Conservation (phyloP, 2,797 vertebrate genomes). For the Betta splendens region DNA sequence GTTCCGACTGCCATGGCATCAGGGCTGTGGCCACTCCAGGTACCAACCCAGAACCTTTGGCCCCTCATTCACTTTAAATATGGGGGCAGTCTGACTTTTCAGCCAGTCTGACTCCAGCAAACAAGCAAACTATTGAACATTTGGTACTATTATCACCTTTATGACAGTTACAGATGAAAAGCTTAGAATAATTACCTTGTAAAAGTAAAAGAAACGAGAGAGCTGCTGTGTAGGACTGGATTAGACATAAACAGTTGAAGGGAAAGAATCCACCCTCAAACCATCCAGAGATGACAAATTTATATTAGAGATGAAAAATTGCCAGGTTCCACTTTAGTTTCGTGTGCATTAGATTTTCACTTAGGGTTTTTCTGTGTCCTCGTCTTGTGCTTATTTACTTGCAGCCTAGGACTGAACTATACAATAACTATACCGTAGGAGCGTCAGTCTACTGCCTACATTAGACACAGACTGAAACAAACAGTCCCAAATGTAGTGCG, state of each 20-base stretch:
- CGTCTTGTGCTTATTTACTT: conserved; percentile 39
- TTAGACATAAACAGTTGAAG: conserved; percentile 4
- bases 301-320: conserved; percentile 30
- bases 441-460: conserved; percentile 16
- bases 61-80: no score
- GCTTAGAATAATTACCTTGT: no score
- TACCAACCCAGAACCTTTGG: no score
- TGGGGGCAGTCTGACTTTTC: no score
- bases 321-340: conserved; percentile 50
- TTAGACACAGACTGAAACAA: conserved; percentile 11
- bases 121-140: no score
- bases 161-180: no score
- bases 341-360: conserved; percentile 38
- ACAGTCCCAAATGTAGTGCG: background rate
- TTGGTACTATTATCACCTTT: no score
- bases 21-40: no score
- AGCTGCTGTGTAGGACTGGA: no score
- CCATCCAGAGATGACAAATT: conserved; percentile 20
- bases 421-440: no score
- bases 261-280: conserved; percentile 3
- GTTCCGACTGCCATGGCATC: conserved; percentile 20
- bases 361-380: conserved; percentile 62
- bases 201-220: no score
- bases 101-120: no score
- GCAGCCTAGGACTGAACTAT: conserved; percentile 29